Percentiles rank a stretch among this genome's conserved stretches.
phyloP scores from a whole-genome alignment of 2,113 vertebrate genomes.

The Rhineura floridana region DNA sequence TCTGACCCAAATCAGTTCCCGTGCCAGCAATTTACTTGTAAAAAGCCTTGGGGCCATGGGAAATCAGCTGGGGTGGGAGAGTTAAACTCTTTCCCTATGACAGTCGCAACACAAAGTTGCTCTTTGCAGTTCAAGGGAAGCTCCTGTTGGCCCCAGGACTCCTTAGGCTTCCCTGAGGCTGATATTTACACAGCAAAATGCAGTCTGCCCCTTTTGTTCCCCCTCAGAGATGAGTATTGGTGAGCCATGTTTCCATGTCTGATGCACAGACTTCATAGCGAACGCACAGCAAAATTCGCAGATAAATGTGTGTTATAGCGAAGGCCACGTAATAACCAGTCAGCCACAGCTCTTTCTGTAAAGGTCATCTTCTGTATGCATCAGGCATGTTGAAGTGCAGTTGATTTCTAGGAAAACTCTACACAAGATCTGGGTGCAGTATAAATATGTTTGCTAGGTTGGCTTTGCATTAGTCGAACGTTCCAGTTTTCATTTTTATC shows the following conservation, averaged over 20 bases:
- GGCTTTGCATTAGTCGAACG: neutral
- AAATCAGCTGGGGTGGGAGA: neutral
- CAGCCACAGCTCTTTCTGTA: neutral
- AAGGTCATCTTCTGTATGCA: neutral
- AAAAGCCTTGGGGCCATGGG: neutral
- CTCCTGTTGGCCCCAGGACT: neutral
- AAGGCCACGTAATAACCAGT: neutral
- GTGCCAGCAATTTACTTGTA: no score
- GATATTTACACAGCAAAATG: neutral
- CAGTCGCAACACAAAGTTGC: neutral
- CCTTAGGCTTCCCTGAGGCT: neutral
- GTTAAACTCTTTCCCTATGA: neutral
- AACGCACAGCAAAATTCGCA: neutral
- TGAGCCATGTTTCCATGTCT: neutral
- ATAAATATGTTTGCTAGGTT: neutral
- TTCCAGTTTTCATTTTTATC: neutral
- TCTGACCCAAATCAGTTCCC: no score
- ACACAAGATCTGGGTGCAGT: fast-evolving
- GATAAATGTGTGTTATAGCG: neutral
- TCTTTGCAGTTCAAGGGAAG: neutral
- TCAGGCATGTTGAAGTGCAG: neutral
- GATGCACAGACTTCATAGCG: neutral
- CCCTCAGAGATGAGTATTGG: neutral
- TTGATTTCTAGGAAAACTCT: neutral
- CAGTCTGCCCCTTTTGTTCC: neutral